Evolutionary conservation across 2,113 vertebrate genomes (phyloP).

Genomic region (Pollimyrus isidori): DNA sequence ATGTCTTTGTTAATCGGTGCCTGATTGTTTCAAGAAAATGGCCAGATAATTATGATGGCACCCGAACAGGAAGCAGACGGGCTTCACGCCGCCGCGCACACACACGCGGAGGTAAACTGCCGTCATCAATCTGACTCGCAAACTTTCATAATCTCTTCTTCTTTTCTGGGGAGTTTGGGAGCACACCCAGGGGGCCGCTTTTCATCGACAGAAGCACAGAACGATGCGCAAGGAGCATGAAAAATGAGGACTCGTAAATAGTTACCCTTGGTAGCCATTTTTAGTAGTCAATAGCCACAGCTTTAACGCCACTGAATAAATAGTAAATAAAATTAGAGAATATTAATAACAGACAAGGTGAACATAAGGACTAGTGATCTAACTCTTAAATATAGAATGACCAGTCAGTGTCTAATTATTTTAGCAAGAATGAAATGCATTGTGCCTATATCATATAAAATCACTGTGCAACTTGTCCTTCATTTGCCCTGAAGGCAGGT

Average conservation of each 20-base stretch:
- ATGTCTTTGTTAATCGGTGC: conserved; percentile 24
- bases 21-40: conserved; percentile 19
- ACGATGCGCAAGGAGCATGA: not conserved
- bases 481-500: conserved; percentile 26
- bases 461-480: conserved; percentile 26
- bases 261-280: not conserved
- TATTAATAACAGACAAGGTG: not conserved
- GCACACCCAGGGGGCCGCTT: not conserved
- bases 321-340: not conserved
- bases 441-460: conserved; percentile 20
- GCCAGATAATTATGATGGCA: conserved; percentile 15
- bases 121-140: not conserved
- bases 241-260: not conserved
- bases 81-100: not conserved
- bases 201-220: not conserved
- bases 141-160: not conserved
- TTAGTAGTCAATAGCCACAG: not conserved
- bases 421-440: not conserved
- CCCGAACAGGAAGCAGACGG: not conserved
- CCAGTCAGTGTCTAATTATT: not conserved
- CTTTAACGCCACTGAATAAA: not conserved
- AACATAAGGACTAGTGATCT: not conserved
- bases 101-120: not conserved
- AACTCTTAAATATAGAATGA: conserved; percentile 1
- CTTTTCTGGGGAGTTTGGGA: not conserved